These are phyloP conservation scores for Coreius guichenoti DNA, from an alignment of 2,797 vertebrate species.

Conservation along the genomic window DNA sequence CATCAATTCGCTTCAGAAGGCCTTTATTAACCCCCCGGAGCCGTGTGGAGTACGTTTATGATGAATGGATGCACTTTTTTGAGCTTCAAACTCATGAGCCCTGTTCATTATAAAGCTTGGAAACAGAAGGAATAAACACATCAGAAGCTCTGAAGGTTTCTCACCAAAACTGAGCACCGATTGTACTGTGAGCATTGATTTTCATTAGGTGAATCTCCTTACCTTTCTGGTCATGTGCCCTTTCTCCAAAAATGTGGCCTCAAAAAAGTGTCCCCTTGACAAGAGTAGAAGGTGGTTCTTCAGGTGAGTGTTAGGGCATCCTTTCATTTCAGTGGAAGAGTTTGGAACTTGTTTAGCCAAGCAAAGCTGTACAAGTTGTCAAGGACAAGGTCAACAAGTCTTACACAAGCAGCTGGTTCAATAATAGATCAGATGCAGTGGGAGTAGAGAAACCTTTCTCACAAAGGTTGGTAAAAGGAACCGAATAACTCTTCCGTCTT, in stretches of 20 bases:
- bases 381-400: slow-evolving; percentile 2
- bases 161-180: not conserved
- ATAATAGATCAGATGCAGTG: not conserved
- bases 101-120: no score
- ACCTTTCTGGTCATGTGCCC: not conserved
- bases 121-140: not conserved
- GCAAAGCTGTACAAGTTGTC: not conserved
- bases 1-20: no score
- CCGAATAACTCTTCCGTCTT: not conserved
- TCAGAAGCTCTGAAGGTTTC: not conserved
- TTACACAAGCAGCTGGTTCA: not conserved
- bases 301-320: not conserved
- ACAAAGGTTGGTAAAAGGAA: not conserved
- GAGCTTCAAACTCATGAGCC: no score
- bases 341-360: not conserved
- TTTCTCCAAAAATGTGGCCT: not conserved
- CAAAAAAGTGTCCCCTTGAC: not conserved
- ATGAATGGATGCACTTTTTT: no score
- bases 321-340: not conserved
- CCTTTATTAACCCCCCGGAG: no score
- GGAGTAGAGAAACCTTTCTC: not conserved
- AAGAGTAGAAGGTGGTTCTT: not conserved
- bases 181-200: not conserved
- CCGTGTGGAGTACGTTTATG: no score
- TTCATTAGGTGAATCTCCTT: not conserved